Base-by-base conservation (phyloP, 2,888 invertebrate species). In the Lasioglossum lativentre region DNA sequence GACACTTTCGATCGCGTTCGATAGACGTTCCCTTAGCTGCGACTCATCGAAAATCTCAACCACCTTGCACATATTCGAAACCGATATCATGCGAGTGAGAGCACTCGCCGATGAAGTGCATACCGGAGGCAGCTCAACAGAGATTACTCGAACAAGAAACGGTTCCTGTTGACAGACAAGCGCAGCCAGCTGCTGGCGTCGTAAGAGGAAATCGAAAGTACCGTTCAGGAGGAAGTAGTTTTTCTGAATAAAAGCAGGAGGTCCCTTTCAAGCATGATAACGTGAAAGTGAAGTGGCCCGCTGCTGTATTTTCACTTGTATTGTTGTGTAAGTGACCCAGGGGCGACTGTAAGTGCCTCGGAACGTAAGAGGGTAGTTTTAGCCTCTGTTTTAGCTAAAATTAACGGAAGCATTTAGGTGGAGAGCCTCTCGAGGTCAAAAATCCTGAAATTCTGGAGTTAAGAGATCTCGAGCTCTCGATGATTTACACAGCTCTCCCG, bases 121-220 rank as follows among this genome's bases (percentile, higher is more conserved):
- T 59, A 72, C 72, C 80, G 77, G 81, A 82, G 59, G 86, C 83
- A 66, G 75, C 27, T 68, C 38, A 52, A 38, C 34, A 75, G 68
- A 68, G 77, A 73, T 45, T 72, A 38, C 73, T 47, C 68, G 78
- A 82, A 71, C 86, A 86, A 85, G 86, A 82, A 86, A 82, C 76
- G 75, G 59, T n/a, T 68, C 59, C 73, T 52, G 78, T 56, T 40
- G 30, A 56, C 85, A 63, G 85, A 85, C 80, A 75, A 80, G 82
- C 78, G 82, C 78, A 59, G 70, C 71, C 83, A 82, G 86, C 80
- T 84, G 86, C 77, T 70, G 78, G 72, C 73, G 56, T 81, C 63
- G 75, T 52, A 76, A 78, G 72, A 82, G 73, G 75, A 78, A 75
- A 78, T 81, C 74, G 81, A 76, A 75, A 82, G 75, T 63, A 34